phyloP scores from a whole-genome alignment of 37 sponge, comb jelly and placozoan genomes.

The Agelas oroides region DNA sequence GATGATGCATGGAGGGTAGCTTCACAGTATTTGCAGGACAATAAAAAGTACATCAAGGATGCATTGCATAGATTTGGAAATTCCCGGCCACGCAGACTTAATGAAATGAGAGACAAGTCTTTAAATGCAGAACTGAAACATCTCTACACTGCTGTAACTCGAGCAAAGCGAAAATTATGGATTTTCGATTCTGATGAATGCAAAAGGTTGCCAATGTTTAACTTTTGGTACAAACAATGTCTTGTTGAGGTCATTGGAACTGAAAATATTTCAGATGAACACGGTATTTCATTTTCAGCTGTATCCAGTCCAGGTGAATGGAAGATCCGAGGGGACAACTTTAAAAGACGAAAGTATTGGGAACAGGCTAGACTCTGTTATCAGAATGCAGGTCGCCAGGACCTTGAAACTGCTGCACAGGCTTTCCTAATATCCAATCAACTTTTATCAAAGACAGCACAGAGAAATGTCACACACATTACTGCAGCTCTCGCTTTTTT shows the following conservation, averaged over 20 bases:
- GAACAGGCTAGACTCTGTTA: conserved; percentile 68
- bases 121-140: conserved; percentile 81
- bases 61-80: no score
- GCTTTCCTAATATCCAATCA: conserved; percentile 29
- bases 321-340: conserved; percentile 78
- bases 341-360: not conserved
- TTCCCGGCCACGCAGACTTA: conserved; percentile 56
- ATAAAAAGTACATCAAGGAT: no score
- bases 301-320: conserved; percentile 72
- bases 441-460: conserved; percentile 1
- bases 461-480: conserved; percentile 1
- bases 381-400: conserved; percentile 23
- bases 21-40: no score
- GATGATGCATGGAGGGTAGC: no score
- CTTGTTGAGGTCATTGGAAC: conserved; percentile 35
- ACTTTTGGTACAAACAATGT: conserved; percentile 44
- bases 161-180: conserved; percentile 81
- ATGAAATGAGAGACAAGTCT: conserved; percentile 57
- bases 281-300: conserved; percentile 26
- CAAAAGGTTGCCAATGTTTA: conserved; percentile 52
- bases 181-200: conserved; percentile 63
- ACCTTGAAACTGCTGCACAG: conserved; percentile 41
- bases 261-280: conserved; percentile 8
- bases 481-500: conserved; percentile 56
- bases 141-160: conserved; percentile 85